phyloP scores from a whole-genome alignment of 2,888 invertebrate species.

The Drosophila nigricruria region DNA sequence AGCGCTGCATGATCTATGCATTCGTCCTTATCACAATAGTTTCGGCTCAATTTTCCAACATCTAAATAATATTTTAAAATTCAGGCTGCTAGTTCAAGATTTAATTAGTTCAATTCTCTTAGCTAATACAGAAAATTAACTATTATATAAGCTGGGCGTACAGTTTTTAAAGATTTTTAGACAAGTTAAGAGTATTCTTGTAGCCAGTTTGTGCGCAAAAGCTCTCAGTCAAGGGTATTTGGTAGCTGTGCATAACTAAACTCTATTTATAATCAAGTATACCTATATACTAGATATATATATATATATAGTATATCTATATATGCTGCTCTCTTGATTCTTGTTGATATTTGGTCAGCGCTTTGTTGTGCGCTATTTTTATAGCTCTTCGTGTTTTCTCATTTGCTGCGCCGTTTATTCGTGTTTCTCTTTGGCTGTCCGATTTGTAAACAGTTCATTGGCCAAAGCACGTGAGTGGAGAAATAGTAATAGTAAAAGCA shows the following conservation, averaged over 20 bases:
- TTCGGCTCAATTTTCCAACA: too few species aligned
- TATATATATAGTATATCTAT: conserved; percentile 5
- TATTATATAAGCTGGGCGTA: not conserved
- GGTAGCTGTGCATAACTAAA: not conserved
- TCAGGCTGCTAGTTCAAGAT: not conserved
- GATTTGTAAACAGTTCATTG: conserved; percentile 70
- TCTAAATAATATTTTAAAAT: too few species aligned
- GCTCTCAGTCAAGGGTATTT: conserved; percentile 42
- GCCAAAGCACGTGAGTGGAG: conserved; percentile 51
- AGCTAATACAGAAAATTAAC: not conserved
- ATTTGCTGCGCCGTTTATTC: conserved; percentile 42
- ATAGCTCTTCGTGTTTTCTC: conserved; percentile 29
- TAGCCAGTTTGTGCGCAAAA: not conserved
- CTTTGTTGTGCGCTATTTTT: conserved; percentile 62
- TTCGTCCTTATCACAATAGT: too few species aligned
- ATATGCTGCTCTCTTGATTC: conserved; percentile 25
- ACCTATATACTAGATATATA: conserved; percentile 9
- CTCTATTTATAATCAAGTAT: conserved; percentile 34
- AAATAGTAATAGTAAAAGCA: not conserved
- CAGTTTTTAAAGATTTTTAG: not conserved
- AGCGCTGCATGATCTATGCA: too few species aligned
- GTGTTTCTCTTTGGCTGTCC: conserved; percentile 53
- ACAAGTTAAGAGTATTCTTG: conserved; percentile 4
- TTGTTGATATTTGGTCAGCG: conserved; percentile 30
- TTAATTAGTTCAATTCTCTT: not conserved